Percentiles rank a stretch among this genome's conserved stretches.
Conservation (phyloP, 1,140 invertebrate genomes). For the Chrysomallon squamiferum region DNA sequence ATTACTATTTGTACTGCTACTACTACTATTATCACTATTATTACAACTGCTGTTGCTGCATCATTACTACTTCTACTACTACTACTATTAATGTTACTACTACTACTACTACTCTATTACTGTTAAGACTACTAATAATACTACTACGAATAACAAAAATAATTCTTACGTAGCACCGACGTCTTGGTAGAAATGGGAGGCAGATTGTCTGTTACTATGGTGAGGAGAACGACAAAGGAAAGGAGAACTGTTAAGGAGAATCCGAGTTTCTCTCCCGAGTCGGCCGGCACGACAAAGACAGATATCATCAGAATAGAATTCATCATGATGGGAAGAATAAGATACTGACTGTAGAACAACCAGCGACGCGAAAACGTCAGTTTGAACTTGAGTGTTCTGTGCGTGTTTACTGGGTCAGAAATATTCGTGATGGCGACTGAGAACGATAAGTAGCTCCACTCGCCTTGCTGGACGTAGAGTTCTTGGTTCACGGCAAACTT, state of each 20-base stretch:
- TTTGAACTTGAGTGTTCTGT: slow-evolving; percentile 18
- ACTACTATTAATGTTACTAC: no score
- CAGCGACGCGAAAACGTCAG: slow-evolving; percentile 24
- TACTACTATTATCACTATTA: no score
- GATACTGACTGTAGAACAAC: slow-evolving; percentile 27
- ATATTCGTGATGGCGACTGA: background rate
- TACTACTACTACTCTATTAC: no score
- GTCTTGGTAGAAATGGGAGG: slow-evolving; percentile 31
- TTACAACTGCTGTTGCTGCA: no score
- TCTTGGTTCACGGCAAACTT: background rate
- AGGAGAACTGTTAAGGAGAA: slow-evolving; percentile 39
- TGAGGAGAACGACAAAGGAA: slow-evolving; percentile 30
- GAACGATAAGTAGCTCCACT: background rate
- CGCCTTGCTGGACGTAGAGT: background rate
- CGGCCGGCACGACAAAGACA: slow-evolving; percentile 32
- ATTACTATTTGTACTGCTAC: no score
- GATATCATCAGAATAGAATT: slow-evolving; percentile 33
- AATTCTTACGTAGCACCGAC: slow-evolving; percentile 14
- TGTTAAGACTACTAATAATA: no score
- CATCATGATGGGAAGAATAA: slow-evolving; percentile 34
- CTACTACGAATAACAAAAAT: no score
- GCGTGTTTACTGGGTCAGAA: background rate
- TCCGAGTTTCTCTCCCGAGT: slow-evolving; percentile 43
- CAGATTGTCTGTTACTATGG: slow-evolving; percentile 32
- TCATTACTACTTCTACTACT: no score